phyloP scores from a whole-genome alignment of 2,888 invertebrate species.

The Orthosia gothica region DNA sequence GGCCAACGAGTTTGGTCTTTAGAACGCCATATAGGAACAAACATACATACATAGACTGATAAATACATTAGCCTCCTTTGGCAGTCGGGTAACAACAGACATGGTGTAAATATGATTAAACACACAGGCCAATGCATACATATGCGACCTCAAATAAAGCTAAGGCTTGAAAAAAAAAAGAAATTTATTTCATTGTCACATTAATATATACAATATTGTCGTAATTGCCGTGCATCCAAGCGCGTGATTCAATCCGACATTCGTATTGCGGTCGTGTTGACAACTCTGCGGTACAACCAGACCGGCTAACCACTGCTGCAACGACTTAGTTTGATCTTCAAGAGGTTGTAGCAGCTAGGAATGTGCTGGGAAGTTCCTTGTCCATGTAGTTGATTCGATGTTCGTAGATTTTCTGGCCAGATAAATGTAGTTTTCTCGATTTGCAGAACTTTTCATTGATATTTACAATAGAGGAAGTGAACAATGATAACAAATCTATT shows the following conservation, averaged over 20 bases:
- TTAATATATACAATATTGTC: too few relatives aligned
- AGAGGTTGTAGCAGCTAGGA: conserved; percentile 1
- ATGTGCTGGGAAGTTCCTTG: not conserved
- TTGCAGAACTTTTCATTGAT: not conserved
- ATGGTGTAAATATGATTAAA: too few relatives aligned
- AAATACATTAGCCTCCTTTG: too few relatives aligned
- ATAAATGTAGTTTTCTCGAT: not conserved
- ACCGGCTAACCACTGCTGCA: conserved; percentile 19
- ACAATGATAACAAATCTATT: not conserved
- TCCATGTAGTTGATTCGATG: not conserved
- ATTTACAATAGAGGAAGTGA: not conserved
- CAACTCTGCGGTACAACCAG: conserved; percentile 13
- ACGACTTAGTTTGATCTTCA: not conserved
- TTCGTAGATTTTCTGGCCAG: not conserved
- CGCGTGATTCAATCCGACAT: conserved; percentile 44
- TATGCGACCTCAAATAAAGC: too few relatives aligned
- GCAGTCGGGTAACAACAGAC: too few relatives aligned
- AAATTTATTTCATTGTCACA: too few relatives aligned
- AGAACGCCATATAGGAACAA: too few relatives aligned
- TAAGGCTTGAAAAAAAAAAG: not conserved
- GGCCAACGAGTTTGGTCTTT: too few relatives aligned
- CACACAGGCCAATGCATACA: too few relatives aligned
- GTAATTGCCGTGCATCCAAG: conserved; percentile 17
- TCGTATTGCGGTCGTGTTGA: conserved; percentile 39
- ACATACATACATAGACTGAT: too few relatives aligned